phyloP scores from a whole-genome alignment of 2,797 vertebrate species.

The Ibycter americanus region DNA sequence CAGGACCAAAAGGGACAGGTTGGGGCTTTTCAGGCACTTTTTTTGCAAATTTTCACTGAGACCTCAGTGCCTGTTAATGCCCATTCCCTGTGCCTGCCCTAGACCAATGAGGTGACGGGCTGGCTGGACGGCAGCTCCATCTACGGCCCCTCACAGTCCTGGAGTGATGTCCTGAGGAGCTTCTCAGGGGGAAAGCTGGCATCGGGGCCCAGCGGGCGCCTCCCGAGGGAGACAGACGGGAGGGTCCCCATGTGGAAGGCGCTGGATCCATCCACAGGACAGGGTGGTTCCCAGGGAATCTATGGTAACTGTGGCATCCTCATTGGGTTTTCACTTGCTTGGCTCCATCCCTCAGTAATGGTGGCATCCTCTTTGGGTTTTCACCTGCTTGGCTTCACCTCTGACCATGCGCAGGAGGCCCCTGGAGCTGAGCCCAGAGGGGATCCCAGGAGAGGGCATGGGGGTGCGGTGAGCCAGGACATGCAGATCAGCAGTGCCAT shows the following conservation, averaged over 20 bases:
- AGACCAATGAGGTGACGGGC: constrained; percentile 89
- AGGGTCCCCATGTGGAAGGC: constrained; percentile 87
- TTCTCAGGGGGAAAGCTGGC: constrained; percentile 84
- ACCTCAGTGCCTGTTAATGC: background rate
- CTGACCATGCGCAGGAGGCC: background rate
- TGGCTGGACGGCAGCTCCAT: constrained; percentile 98
- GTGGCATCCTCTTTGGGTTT: background rate
- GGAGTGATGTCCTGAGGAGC: constrained; percentile 89
- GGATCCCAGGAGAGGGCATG: background rate
- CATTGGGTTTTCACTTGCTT: background rate
- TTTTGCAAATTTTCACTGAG: background rate
- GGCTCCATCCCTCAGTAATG: background rate
- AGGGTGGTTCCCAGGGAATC: constrained; percentile 76
- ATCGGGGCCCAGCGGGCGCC: constrained; percentile 58
- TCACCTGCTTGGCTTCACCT: background rate
- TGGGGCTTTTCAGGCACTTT: background rate
- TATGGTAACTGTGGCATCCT: constrained; percentile 74
- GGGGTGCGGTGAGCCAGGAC: background rate
- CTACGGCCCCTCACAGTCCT: constrained; percentile 89
- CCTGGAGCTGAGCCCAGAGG: background rate
- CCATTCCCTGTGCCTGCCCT: background rate
- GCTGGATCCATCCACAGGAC: constrained; percentile 83
- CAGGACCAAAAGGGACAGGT: background rate
- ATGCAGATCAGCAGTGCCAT: rapidly evolving
- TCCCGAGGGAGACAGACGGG: constrained; percentile 75